Evolutionary conservation across 2,888 invertebrate genomes (phyloP).

Genomic region (Drepana falcataria): DNA sequence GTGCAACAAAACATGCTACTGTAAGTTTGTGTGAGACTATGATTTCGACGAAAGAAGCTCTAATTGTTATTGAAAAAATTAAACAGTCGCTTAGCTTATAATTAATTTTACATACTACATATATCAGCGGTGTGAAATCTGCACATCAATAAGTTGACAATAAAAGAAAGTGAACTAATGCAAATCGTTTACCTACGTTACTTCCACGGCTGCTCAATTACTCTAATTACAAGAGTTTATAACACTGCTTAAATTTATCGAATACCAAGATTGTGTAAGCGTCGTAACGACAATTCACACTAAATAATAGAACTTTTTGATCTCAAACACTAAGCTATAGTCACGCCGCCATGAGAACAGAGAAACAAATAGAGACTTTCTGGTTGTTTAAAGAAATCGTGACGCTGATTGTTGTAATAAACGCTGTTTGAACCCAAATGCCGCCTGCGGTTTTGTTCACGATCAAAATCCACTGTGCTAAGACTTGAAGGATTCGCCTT

Average conservation of each 20-base stretch:
- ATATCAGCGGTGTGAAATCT: constrained; percentile 14
- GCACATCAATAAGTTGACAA: constrained; percentile 19
- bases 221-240: background rate
- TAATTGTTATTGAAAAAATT: too few relatives aligned
- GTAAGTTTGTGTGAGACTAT: too few relatives aligned
- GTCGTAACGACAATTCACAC: background rate
- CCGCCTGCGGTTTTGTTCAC: background rate
- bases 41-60: too few relatives aligned
- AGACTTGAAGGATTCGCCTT: constrained; percentile 9
- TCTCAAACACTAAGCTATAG: constrained; percentile 1
- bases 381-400: constrained; percentile 13
- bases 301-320: background rate
- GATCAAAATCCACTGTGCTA: background rate
- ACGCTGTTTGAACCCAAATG: background rate
- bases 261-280: too few relatives aligned
- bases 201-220: background rate
- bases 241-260: too few relatives aligned
- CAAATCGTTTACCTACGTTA: constrained; percentile 5
- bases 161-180: constrained; percentile 25
- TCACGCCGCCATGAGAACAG: constrained; percentile 9
- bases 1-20: too few relatives aligned
- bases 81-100: too few relatives aligned
- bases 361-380: background rate
- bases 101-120: background rate
- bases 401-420: constrained; percentile 14